Percentiles rank a stretch among this genome's conserved stretches.
Conservation (phyloP, 2,797 vertebrate genomes). For the Choloepus didactylus region DNA sequence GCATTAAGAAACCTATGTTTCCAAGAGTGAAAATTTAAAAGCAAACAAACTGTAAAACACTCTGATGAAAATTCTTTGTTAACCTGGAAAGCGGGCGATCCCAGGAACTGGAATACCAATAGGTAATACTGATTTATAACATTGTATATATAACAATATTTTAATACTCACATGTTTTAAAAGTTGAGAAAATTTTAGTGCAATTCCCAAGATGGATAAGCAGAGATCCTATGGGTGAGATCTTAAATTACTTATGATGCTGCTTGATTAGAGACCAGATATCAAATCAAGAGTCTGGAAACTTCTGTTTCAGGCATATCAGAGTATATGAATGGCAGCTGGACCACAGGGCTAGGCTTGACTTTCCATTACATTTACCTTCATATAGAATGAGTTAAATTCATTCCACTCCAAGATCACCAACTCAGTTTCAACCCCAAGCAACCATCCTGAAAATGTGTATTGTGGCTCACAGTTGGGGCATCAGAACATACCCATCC, state of each 20-base stretch:
- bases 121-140: neutral
- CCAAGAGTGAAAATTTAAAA: conserved; percentile 4
- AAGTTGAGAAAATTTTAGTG: neutral
- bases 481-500: neutral
- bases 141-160: too few relatives aligned
- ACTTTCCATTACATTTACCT: conserved; percentile 33
- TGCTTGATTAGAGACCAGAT: conserved; percentile 39
- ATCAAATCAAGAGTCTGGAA: conserved; percentile 22
- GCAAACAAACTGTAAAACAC: conserved; percentile 19
- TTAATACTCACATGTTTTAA: neutral
- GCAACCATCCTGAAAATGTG: neutral
- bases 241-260: neutral
- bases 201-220: conserved; percentile 13
- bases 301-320: neutral
- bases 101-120: neutral
- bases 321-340: neutral
- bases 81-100: neutral
- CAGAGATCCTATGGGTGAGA: neutral
- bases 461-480: neutral
- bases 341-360: neutral
- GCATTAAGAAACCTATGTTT: conserved; percentile 33
- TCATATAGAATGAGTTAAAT: conserved; percentile 19
- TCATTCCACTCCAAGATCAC: neutral
- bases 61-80: conserved; percentile 19
- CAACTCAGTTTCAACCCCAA: conserved; percentile 9